phyloP scores from a whole-genome alignment of 1,140 invertebrate genomes.

The Adoxophyes honmai region DNA sequence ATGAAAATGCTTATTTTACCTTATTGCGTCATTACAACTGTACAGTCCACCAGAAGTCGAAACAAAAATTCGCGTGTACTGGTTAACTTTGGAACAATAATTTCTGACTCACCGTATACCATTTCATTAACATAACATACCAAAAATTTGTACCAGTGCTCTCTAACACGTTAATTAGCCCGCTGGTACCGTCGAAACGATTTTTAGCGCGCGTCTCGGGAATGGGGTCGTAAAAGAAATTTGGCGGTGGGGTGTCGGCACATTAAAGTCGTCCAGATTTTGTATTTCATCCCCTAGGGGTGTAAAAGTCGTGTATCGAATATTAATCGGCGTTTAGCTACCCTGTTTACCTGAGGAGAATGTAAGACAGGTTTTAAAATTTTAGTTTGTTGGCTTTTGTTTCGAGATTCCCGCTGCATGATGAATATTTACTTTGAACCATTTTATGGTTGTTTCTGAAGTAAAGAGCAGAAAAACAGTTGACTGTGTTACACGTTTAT shows the following conservation, averaged over 20 bases:
- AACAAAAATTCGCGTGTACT: not conserved
- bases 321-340: slow-evolving; percentile 10
- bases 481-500: no score
- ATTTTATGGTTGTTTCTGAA: no score
- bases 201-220: slow-evolving; percentile 1
- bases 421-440: no score
- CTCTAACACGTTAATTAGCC: slow-evolving; percentile 10
- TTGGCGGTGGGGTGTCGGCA: not conserved
- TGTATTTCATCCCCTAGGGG: slow-evolving; percentile 8
- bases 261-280: slow-evolving; percentile 14
- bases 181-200: not conserved
- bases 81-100: not conserved
- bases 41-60: no score
- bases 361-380: not conserved
- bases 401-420: no score
- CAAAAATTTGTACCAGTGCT: slow-evolving; percentile 3
- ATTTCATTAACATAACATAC: slow-evolving; percentile 13
- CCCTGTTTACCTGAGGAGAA: slow-evolving; percentile 6
- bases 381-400: no score
- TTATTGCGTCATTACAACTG: no score
- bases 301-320: slow-evolving; percentile 9
- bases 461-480: no score
- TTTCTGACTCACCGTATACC: slow-evolving; percentile 2
- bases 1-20: no score
- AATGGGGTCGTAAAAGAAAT: slow-evolving; percentile 14